These are phyloP conservation scores for Larimichthys polyactis DNA, from an alignment of 2,113 vertebrate species.

Conservation along the genomic window DNA sequence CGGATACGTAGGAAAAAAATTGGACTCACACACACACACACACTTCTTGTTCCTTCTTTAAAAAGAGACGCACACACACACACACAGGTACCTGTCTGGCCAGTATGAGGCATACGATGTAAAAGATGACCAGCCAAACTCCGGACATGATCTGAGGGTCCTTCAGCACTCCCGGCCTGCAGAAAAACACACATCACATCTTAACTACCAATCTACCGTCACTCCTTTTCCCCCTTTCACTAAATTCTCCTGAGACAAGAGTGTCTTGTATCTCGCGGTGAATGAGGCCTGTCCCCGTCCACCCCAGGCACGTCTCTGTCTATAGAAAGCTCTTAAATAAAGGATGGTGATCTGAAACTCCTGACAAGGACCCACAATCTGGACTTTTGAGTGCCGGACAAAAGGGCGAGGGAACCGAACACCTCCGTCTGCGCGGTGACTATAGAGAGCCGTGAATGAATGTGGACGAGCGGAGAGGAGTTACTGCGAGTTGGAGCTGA, in stretches of 20 bases:
- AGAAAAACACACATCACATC: slow-evolving; percentile 33
- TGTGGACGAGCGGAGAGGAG: slow-evolving; percentile 20
- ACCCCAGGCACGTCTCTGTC: background rate
- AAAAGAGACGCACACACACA: background rate
- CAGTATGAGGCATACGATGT: slow-evolving; percentile 87
- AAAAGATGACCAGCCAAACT: slow-evolving; percentile 90
- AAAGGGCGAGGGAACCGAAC: slow-evolving; percentile 42
- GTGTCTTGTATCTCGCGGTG: slow-evolving; percentile 27
- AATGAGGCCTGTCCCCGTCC: background rate
- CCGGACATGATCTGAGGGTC: slow-evolving; percentile 91
- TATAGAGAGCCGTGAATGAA: background rate
- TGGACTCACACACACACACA: background rate
- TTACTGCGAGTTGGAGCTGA: background rate
- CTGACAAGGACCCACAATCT: slow-evolving; percentile 51
- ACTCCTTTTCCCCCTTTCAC: background rate
- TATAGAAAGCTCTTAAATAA: slow-evolving; percentile 59
- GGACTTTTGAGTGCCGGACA: slow-evolving; percentile 24
- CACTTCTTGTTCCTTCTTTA: background rate
- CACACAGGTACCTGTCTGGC: slow-evolving; percentile 86
- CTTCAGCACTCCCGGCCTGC: slow-evolving; percentile 88
- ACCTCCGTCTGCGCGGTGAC: slow-evolving; percentile 19
- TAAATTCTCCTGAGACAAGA: slow-evolving; percentile 15
- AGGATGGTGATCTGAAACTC: slow-evolving; percentile 60
- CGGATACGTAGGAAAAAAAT: background rate
- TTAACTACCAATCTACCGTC: background rate